These are phyloP conservation scores for Notocelia uddmanniana DNA, from an alignment of 2,888 invertebrate species.

Conservation along the genomic window DNA sequence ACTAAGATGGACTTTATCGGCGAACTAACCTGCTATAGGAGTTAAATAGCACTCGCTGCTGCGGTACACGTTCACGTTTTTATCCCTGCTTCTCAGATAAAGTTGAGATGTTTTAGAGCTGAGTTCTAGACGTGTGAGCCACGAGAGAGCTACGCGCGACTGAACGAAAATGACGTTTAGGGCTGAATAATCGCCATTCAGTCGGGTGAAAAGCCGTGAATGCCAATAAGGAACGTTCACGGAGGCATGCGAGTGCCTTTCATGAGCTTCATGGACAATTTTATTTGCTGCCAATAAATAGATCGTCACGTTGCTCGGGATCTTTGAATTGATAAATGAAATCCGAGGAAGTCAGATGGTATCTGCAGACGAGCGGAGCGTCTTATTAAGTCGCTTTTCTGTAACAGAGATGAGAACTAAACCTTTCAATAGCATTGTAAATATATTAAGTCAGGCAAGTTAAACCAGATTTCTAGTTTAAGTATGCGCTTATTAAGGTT, in stretches of 20 bases:
- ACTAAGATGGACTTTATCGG: slow-evolving; percentile 37
- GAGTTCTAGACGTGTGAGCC: slow-evolving; percentile 50
- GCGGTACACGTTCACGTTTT: slow-evolving; percentile 5
- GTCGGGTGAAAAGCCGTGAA: slow-evolving; percentile 59
- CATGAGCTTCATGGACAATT: slow-evolving; percentile 55
- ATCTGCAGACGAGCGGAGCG: not conserved
- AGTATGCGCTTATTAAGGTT: not conserved
- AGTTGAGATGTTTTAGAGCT: slow-evolving; percentile 4
- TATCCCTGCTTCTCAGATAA: not conserved
- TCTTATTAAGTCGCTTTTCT: slow-evolving; percentile 20
- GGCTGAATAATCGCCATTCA: slow-evolving; percentile 27
- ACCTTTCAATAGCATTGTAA: not conserved
- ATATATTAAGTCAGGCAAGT: not conserved
- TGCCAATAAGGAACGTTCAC: slow-evolving; percentile 61
- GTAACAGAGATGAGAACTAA: slow-evolving; percentile 8
- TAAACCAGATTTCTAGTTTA: not conserved
- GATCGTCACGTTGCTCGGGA: slow-evolving; percentile 36
- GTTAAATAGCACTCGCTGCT: slow-evolving; percentile 31
- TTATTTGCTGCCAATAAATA: slow-evolving; percentile 68
- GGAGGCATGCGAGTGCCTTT: slow-evolving; percentile 63
- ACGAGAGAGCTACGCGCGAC: slow-evolving; percentile 55
- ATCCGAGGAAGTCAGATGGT: slow-evolving; percentile 27
- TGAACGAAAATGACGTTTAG: slow-evolving; percentile 48
- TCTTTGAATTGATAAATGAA: slow-evolving; percentile 38
- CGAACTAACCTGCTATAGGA: slow-evolving; percentile 30